Evolutionary conservation across 2,797 vertebrate genomes (phyloP), one percentile per base, ranked within the genome.

Genomic region (Silurus lanzhouensis): DNA sequence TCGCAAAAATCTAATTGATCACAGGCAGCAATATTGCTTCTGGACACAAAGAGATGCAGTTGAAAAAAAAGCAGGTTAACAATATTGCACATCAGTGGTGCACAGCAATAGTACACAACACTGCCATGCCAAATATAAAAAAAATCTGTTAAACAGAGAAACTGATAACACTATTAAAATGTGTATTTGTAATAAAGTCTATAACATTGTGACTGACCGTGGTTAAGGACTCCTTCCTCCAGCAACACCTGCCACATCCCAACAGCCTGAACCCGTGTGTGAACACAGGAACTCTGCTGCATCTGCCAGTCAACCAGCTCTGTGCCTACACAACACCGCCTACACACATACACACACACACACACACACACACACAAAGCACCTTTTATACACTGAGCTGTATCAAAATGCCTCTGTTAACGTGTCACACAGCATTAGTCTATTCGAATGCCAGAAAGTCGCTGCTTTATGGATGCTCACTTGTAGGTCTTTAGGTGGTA

Each of bases 221-320:
- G 98, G 92, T 97, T 98, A 84, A 99, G 97, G 87, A 99, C 97
- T 1, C 97, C 96, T 72, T 99, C 98, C 90, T 99, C 98, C 89
- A 99, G 92, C 90, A 99, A 93, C 85, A 97, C 98, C 90, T 99
- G 98, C 98, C 98, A 99, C 98, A 99, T 99, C 90, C 98, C 98
- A 81, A 99, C 96, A 48, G 98, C 98, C 89, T 99, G 98, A 19
- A 93, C 91, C 22, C 98, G 96, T 82, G 97, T 97, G 93, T 98
- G 97, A 88, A 98, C 94, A 76, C 96, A 98, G 1, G 97, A 94
- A 88, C 96, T 97, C 93, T 98, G 97, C 91, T 99, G 98, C 92
- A 97, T 96, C 91, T 97, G 96, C 98, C 98, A 99, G 91, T 99
- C 98, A 17, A 99, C 97, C 89, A 99, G 90, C 89, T 99, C 98